phyloP scores from a whole-genome alignment of 2,113 vertebrate genomes.

The Puffinus mauretanicus region DNA sequence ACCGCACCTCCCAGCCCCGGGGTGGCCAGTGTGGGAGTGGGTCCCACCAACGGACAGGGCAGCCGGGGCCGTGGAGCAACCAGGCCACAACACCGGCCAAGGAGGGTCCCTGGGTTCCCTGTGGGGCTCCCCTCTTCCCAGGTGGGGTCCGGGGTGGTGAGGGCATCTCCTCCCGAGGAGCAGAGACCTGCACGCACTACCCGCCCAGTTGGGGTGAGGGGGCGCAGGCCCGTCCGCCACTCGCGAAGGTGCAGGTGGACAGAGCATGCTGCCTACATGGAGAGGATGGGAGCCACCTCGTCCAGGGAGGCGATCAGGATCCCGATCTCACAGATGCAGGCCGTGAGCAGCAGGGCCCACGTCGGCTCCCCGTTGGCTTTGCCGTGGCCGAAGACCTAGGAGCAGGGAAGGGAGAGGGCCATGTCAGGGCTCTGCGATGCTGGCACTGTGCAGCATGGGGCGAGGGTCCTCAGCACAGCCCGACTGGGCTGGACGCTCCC shows the following conservation, averaged over 20 bases:
- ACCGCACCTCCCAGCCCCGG: accelerated
- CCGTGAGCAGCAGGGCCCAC: slow-evolving; percentile 94
- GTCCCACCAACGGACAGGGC: accelerated
- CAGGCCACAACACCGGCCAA: accelerated
- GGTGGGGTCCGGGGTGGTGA: not conserved
- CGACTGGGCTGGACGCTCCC: accelerated
- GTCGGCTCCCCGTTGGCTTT: slow-evolving; percentile 98
- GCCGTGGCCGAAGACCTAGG: slow-evolving; percentile 93
- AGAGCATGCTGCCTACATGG: slow-evolving; percentile 83
- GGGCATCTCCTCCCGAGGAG: accelerated
- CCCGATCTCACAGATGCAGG: slow-evolving; percentile 95
- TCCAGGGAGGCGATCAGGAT: slow-evolving; percentile 98
- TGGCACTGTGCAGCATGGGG: accelerated
- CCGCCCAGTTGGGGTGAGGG: not conserved
- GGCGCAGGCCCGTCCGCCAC: accelerated
- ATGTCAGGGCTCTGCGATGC: accelerated
- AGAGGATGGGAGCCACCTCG: slow-evolving; percentile 95
- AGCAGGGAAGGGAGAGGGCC: accelerated
- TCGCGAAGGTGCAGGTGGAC: not conserved
- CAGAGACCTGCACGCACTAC: not conserved
- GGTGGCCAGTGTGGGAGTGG: accelerated
- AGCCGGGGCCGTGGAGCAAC: accelerated
- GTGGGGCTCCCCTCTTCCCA: not conserved
- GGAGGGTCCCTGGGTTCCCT: not conserved
- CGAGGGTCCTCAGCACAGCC: not conserved